Evolutionary conservation across 64 coral and sea anemone genomes (phyloP).

Genomic region (Actinia tenebrosa): DNA sequence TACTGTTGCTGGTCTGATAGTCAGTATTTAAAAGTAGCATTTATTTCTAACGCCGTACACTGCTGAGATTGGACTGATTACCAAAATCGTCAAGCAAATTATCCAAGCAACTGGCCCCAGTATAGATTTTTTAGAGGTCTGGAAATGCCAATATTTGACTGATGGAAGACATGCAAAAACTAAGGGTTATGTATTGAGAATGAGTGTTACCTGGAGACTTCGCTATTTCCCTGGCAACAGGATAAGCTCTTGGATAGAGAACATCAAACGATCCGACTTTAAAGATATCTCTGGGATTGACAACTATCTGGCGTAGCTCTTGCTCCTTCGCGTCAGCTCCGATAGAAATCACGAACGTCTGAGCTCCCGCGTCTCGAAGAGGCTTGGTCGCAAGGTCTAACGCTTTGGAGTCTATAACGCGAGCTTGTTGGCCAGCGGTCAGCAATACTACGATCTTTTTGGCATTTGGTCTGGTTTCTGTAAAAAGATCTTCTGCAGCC

Average conservation of each 20-base stretch:
- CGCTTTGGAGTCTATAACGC: neutral
- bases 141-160: no score
- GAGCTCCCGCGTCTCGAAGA: constrained; percentile 40
- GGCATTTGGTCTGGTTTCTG: neutral
- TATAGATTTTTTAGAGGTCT: no score
- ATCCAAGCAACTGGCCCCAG: no score
- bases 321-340: constrained; percentile 27
- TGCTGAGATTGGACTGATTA: no score
- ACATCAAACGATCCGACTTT: constrained; percentile 23
- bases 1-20: no score
- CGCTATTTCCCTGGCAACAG: constrained; percentile 22
- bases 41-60: no score
- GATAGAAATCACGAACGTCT: constrained; percentile 62
- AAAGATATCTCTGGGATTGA: neutral
- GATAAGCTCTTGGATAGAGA: constrained; percentile 20
- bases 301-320: constrained; percentile 37
- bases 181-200: no score
- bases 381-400: constrained; percentile 28
- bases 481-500: neutral
- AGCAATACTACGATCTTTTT: constrained; percentile 24
- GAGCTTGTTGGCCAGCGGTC: constrained; percentile 28
- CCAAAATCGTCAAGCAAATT: no score
- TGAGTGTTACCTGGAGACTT: constrained; percentile 25
- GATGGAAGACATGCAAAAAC: no score
- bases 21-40: no score